A percentile compares a stretch with the other conserved stretches of the same genome.
Evolutionary conservation across 2,888 invertebrate genomes (phyloP).

Genomic region (Arrhopalites spinosus): DNA sequence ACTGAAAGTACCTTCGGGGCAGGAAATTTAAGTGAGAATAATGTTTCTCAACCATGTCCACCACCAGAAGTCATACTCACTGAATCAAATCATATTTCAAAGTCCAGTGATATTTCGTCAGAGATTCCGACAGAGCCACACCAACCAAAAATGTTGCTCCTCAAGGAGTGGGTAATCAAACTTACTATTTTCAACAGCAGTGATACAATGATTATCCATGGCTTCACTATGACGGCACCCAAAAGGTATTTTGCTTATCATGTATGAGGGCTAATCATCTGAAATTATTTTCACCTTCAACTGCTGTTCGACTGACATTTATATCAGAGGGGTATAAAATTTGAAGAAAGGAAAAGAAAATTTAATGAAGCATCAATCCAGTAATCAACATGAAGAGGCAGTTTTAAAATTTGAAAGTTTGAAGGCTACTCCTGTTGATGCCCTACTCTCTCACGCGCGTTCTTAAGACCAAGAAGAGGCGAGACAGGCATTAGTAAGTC

Average conservation of each 20-base stretch:
- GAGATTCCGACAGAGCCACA: background rate
- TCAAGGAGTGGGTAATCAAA: background rate
- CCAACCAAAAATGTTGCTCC: background rate
- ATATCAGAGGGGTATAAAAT: conserved; percentile 18
- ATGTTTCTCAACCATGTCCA: too few species aligned
- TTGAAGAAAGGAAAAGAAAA: conserved; percentile 33
- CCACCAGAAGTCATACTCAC: too few species aligned
- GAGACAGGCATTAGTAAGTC: background rate
- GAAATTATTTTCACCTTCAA: background rate
- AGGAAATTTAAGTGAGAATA: too few species aligned
- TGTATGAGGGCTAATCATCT: background rate
- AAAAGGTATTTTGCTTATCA: background rate
- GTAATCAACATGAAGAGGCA: conserved; percentile 20
- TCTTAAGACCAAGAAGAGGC: background rate
- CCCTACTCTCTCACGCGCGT: background rate
- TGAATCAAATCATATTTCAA: too few species aligned
- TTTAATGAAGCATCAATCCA: conserved; percentile 12
- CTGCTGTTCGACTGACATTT: conserved; percentile 15
- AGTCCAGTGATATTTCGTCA: too few species aligned
- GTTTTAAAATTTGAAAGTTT: background rate
- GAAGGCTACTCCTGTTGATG: background rate
- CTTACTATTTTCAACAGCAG: background rate
- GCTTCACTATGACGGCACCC: too few species aligned
- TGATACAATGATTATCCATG: too few species aligned
- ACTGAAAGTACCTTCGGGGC: too few species aligned